Evolutionary conservation across 2,888 invertebrate species (phyloP).

Genomic region (Opisthograptis luteolata): DNA sequence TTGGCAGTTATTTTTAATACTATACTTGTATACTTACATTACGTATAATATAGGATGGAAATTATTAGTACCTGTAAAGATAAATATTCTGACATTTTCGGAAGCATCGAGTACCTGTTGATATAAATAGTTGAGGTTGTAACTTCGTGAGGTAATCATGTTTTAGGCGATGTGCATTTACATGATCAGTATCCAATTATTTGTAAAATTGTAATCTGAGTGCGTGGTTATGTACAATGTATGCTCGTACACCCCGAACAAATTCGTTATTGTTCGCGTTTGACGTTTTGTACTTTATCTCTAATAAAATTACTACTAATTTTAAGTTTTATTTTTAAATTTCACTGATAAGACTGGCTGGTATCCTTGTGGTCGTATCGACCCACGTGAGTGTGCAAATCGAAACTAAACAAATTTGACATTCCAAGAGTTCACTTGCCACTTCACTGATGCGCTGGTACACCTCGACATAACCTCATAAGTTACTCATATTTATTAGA

Average conservation of each 20-base stretch:
- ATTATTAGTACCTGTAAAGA: slow-evolving; percentile 15
- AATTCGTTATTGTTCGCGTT: slow-evolving; percentile 38
- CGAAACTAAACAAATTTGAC: too few relatives aligned
- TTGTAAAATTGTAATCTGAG: slow-evolving; percentile 17
- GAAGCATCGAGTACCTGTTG: slow-evolving; percentile 32
- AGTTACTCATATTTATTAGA: neutral
- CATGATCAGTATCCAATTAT: neutral
- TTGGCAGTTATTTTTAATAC: slow-evolving; percentile 31
- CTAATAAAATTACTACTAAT: slow-evolving; percentile 75
- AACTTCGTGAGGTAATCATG: slow-evolving; percentile 15
- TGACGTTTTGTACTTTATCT: slow-evolving; percentile 67
- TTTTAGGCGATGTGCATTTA: slow-evolving; percentile 16
- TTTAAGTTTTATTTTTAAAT: slow-evolving; percentile 77
- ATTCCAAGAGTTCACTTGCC: too few relatives aligned
- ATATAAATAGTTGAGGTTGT: slow-evolving; percentile 25
- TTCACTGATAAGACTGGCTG: slow-evolving; percentile 52
- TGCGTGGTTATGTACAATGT: slow-evolving; percentile 24
- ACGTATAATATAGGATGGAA: slow-evolving; percentile 5
- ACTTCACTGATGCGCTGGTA: slow-evolving; percentile 16
- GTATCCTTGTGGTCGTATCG: slow-evolving; percentile 23
- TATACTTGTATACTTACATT: slow-evolving; percentile 15
- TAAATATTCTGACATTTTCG: slow-evolving; percentile 12
- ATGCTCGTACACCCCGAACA: slow-evolving; percentile 24
- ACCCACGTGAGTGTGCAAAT: slow-evolving; percentile 1
- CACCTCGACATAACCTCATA: slow-evolving; percentile 17